Base-by-base conservation (phyloP, 2,113 vertebrate genomes). In the Naja naja region DNA sequence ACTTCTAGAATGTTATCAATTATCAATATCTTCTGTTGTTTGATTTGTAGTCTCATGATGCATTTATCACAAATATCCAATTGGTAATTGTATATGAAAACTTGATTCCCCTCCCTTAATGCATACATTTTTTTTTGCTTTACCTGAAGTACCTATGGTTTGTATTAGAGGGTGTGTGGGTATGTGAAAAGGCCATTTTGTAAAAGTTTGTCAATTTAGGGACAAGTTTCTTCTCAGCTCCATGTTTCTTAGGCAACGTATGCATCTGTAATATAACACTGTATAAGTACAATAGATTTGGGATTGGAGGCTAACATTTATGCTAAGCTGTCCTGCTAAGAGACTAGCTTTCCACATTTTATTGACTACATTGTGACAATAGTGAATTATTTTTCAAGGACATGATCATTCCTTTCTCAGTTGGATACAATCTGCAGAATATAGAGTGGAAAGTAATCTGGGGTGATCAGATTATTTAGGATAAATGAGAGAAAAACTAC, bases 281-380 rank as follows among this genome's bases (percentile, higher is more conserved):
- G 92, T 89, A 56, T n/a, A 85, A 92, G 87, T 90, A 81, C 94
- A 90, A 86, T 69, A 93, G 88, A 88, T 93, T 96, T 94, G 89
- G 74, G 94, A 92, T 91, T 81, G 58, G 60, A 89, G 16, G 85
- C 81, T 94, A 16, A 52, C 91, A 0, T n/a, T 93, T 94, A 52
- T 69, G 74, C 89, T 87, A 93, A 91, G 43, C 53, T 92, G 14
- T 53, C 34, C 89, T 93, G 25, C 94, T 94, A 90, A 94, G 93
- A 86, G 54, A 90, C 91, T 95, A 64, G 47, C 87, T 69, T 91
- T 69, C 14, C 87, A 89, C 74, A 81, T 81, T 43, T 93, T 91
- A 94, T 27, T 2, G 93, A 81, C 91, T 87, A 49, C 74, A 93
- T 16, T 93, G 64, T 93, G 54, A 53, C 94, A 88, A 85, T 87